Conservation (phyloP, 2,888 invertebrate genomes). For the Lapara coniferarum region DNA sequence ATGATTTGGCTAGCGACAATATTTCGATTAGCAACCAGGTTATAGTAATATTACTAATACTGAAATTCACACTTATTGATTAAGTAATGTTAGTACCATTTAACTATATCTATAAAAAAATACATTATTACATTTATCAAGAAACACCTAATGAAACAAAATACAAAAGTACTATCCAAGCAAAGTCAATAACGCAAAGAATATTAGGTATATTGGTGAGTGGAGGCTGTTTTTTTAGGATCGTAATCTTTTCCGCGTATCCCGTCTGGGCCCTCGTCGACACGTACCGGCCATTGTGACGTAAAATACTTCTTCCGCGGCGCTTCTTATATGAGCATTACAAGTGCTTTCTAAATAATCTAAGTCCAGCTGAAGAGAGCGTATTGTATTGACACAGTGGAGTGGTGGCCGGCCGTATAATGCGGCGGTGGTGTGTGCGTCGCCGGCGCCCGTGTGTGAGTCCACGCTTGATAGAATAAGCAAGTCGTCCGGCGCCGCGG, state of each 20-base stretch:
- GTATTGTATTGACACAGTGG: constrained; percentile 85
- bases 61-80: no score
- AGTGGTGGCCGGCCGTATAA: constrained; percentile 84
- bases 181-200: constrained; percentile 70
- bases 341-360: constrained; percentile 85
- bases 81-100: no score
- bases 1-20: no score
- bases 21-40: no score
- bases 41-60: no score
- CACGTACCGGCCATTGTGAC: constrained; percentile 83
- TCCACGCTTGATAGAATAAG: constrained; percentile 83
- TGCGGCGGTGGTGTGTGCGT: constrained; percentile 66
- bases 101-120: background rate
- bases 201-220: constrained; percentile 75
- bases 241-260: constrained; percentile 80
- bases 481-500: constrained; percentile 79
- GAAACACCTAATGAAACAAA: constrained; percentile 43
- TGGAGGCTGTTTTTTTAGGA: constrained; percentile 82
- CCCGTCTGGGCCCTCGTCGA: constrained; percentile 74
- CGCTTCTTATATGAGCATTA: constrained; percentile 84
- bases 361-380: constrained; percentile 84
- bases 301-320: constrained; percentile 79
- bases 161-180: constrained; percentile 54
- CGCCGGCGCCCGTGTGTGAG: constrained; percentile 65
- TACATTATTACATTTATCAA: background rate